Evolutionary conservation across 1,140 invertebrate species (phyloP).

Genomic region (Paraescarpia echinospica): DNA sequence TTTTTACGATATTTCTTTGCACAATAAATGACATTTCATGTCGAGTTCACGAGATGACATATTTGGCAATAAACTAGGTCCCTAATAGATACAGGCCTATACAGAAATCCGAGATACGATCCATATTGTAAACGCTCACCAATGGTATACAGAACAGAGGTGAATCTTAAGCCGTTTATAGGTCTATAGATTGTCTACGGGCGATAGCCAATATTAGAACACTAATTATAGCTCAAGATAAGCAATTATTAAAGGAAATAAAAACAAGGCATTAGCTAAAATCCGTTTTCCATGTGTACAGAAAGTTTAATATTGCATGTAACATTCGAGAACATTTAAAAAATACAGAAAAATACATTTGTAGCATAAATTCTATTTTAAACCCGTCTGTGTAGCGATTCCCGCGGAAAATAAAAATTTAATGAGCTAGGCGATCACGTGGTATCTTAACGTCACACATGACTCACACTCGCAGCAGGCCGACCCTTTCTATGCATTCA

Average conservation of each 20-base stretch:
- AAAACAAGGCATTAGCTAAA: no score
- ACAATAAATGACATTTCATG: neutral
- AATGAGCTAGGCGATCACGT: no score
- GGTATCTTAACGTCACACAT: no score
- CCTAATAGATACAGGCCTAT: neutral
- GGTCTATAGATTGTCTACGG: neutral
- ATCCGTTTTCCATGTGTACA: no score
- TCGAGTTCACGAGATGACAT: neutral
- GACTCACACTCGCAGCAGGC: no score
- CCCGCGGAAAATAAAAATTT: no score
- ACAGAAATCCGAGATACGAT: neutral
- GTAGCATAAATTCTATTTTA: no score
- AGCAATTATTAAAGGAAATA: neutral
- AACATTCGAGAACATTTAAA: no score
- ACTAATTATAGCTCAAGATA: neutral
- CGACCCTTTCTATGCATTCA: no score
- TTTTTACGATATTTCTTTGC: neutral
- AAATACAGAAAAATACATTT: no score
- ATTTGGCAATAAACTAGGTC: neutral
- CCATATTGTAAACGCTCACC: neutral
- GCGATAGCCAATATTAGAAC: neutral
- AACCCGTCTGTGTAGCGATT: no score
- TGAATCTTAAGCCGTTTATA: neutral
- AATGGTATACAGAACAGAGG: neutral
- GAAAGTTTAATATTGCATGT: no score